Conservation (phyloP, 2,113 vertebrate species). For the Grantiella picta region DNA sequence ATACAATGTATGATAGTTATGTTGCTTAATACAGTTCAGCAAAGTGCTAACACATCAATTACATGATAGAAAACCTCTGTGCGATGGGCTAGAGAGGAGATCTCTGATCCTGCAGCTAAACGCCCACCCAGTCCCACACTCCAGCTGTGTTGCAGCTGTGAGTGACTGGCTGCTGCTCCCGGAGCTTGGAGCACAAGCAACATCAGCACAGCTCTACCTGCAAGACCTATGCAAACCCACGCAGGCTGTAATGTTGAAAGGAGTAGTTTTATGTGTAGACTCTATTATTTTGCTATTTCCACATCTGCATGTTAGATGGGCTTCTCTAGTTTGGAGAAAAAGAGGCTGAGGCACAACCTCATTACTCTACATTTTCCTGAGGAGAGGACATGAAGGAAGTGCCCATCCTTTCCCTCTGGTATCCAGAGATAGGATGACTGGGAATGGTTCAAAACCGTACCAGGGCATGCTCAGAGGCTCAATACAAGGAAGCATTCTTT, state of each 20-base stretch:
- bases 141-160: not conserved
- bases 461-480: not conserved
- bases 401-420: not conserved
- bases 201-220: not conserved
- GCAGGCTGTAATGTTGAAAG: rapidly evolving
- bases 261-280: not conserved
- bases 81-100: not conserved
- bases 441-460: not conserved
- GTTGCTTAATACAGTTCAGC: not conserved
- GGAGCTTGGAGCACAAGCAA: not conserved
- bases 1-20: not conserved
- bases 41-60: not conserved
- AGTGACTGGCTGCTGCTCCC: not conserved
- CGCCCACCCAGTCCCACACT: rapidly evolving
- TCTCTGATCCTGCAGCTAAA: not conserved
- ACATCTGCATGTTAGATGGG: not conserved
- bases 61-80: not conserved
- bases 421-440: not conserved
- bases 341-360: not conserved
- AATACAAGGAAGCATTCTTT: not conserved
- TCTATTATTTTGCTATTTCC: not conserved
- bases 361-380: not conserved
- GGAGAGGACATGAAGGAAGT: not conserved
- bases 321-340: not conserved
- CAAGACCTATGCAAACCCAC: not conserved